Base-by-base conservation (phyloP, 2,797 vertebrate genomes). In the Lophotriccus pileatus region DNA sequence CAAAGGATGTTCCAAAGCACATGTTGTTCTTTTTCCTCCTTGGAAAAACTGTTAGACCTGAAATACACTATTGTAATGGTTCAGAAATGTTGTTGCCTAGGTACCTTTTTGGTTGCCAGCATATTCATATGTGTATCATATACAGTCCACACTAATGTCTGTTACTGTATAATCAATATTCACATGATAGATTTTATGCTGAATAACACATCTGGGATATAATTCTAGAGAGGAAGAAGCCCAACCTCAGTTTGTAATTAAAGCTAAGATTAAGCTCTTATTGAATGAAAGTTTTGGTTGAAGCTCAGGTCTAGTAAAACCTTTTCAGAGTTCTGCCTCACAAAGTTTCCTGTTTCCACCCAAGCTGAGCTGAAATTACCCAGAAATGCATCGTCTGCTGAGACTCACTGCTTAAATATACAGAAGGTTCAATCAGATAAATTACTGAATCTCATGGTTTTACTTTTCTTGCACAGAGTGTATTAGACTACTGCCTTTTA, bases 401-500 rank as follows among this genome's bases (percentile, higher is more conserved):
- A 85, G 43, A 93, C 30, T 82, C 86, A 92, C 78, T 94, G 86
- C 91, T 97, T 97, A 97, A 97, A 95, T 93, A 95, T 59, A 97
- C 62, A 91, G 85, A 96, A 87, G 43, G 49, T 88, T 95, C 53
- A 93, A 64, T 68, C 70, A 87, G 90, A 93, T 88, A 96, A 97
- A 96, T 96, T 95, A 92, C 86, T 89, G 83, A 95, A 95, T 88
- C 59, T 69, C 59, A 47, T 73, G 47, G 84, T 93, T 97, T 95
- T 88, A 89, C 89, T 96, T 97, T 91, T 92, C 93, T 92, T 96
- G 67, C 91, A 93, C 49, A 81, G 52, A 92, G 28, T 96, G 85
- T 91, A 86, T 95, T 94, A 94, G 78, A 95, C 93, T 97, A 94
- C 76, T 97, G 80, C 87, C 82, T 96, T 97, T 96, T 93, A 96